Conservation (phyloP, 2,797 vertebrate genomes). For the Melanotaenia nigrans region DNA sequence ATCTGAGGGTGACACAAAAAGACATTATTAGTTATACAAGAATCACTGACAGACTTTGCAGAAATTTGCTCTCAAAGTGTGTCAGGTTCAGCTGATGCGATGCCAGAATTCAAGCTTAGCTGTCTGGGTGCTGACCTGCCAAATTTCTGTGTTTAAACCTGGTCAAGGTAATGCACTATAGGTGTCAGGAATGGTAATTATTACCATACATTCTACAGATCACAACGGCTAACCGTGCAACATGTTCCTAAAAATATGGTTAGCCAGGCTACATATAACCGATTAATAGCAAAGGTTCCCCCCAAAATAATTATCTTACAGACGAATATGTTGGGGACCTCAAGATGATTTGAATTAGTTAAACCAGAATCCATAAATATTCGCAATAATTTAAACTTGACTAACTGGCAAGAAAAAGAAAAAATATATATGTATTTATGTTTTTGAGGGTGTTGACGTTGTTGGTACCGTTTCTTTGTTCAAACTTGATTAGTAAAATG, state of each 20-base stretch:
- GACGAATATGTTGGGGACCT: background rate
- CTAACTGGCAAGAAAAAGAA: background rate
- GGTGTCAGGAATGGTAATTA: too few relatives aligned
- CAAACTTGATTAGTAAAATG: background rate
- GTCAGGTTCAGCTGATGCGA: background rate
- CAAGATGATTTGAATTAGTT: background rate
- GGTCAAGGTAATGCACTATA: background rate
- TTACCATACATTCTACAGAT: background rate
- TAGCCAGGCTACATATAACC: background rate
- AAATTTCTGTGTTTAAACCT: background rate
- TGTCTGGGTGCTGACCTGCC: background rate
- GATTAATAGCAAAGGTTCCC: background rate
- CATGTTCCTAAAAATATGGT: background rate
- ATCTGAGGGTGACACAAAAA: constrained; percentile 67
- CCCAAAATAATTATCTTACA: background rate
- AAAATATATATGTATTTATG: background rate
- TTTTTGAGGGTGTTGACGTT: background rate
- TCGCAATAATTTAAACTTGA: background rate
- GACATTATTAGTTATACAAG: background rate
- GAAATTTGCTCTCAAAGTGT: background rate
- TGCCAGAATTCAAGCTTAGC: background rate
- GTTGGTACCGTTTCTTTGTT: background rate
- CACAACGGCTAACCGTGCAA: background rate
- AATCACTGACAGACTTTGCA: background rate
- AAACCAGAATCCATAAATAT: background rate